phyloP scores from a whole-genome alignment of 1,140 invertebrate species.

The Leucophenga varia region DNA sequence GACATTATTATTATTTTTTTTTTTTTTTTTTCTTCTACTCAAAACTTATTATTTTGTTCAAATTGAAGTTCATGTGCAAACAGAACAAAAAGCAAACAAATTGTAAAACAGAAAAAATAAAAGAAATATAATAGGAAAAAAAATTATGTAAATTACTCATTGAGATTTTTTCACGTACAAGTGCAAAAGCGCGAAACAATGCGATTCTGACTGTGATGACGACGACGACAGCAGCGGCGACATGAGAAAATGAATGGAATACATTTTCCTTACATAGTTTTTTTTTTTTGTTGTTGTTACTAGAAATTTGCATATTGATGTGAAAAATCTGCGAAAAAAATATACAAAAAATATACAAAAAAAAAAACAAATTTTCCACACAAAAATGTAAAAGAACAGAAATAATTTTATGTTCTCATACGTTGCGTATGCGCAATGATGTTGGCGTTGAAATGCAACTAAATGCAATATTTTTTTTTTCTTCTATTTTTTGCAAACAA shows the following conservation, averaged over 20 bases:
- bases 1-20: neutral
- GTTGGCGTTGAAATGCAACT: too few relatives aligned
- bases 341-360: neutral
- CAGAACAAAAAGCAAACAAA: constrained; percentile 16
- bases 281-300: too few relatives aligned
- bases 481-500: too few relatives aligned
- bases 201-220: too few relatives aligned
- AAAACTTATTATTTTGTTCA: constrained; percentile 31
- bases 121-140: constrained; percentile 21
- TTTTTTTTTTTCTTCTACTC: constrained; percentile 11
- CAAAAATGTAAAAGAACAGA: constrained; percentile 1
- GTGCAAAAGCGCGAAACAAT: too few relatives aligned
- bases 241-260: neutral
- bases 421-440: too few relatives aligned
- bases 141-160: constrained; percentile 51
- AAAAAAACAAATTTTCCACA: neutral
- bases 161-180: constrained; percentile 16
- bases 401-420: too few relatives aligned
- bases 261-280: neutral
- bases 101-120: constrained; percentile 12
- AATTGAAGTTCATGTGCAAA: constrained; percentile 46
- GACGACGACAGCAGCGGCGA: too few relatives aligned
- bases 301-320: constrained; percentile 47
- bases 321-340: constrained; percentile 25
- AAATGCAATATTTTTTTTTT: too few relatives aligned